Evolutionary conservation across 2,797 vertebrate genomes (phyloP), one percentile per base, ranked within the genome.

Genomic region (Cephalopachus bancanus): DNA sequence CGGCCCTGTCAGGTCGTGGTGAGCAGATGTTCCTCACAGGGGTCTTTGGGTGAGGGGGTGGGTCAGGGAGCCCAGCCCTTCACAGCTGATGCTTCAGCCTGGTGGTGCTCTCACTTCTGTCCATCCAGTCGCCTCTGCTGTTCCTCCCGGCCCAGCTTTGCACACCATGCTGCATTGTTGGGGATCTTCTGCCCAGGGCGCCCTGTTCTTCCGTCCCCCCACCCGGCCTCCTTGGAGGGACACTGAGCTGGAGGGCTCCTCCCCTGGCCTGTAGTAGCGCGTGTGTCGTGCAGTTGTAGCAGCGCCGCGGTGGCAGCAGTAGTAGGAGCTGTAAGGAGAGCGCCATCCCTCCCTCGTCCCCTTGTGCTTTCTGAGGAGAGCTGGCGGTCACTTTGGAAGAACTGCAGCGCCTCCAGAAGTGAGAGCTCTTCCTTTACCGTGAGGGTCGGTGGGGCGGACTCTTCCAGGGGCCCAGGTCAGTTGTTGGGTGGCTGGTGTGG

Each of bases 201-300:
- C 53, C 71, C 26, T 2, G 24, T 37, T 44, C 33, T 20, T 17
- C 16, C 3, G 5, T 12, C 30, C 28, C 26, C 15, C 8, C 49
- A 9, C 28, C 57, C 76, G 2, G 15, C 17, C 55, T 1, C 60
- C 10, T 3, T 24, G 76, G 71, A 55, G 19, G 7, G 28, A 51
- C 3, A 33, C 57, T 14, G 67, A 65, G 75, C 85, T 7, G 2
- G 20, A 72, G 93, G 10, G 62, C 93, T 84, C 72, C 72, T 93
- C 74, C 49, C 16, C 30, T 15, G 59, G 74, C 12, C 7, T 15
- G 78, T 51, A 79, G 94, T 80, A 83, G 76, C 89, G 11, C 57
- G 94, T 90, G 93, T 37, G 37, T 90, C 33, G 65, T 24, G 72
- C 57, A 6, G 95, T n/a, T 53, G 95, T 57, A 74, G 93, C 87